Percentiles rank a stretch among this genome's conserved stretches.
Conservation (phyloP, 1,140 invertebrate genomes). For the Formica exsecta region DNA sequence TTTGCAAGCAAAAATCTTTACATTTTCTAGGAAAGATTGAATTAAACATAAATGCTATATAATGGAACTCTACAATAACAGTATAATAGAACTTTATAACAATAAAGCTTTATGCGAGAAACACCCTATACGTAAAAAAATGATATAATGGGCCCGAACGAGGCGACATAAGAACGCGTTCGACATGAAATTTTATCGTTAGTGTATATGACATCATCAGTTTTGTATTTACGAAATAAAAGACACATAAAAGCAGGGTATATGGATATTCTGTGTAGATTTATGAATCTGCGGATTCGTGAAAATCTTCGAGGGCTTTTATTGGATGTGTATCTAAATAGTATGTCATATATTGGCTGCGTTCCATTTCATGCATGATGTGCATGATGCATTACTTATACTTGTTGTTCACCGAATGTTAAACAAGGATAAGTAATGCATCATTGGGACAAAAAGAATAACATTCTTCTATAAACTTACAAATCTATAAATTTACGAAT, state of each 20-base stretch:
- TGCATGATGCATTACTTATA: too few relatives aligned
- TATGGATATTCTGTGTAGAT: conserved; percentile 11
- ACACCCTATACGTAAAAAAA: conserved; percentile 42
- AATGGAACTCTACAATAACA: neutral
- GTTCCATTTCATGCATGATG: too few relatives aligned
- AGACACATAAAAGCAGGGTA: conserved; percentile 34
- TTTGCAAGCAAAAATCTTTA: neutral
- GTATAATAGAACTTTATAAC: neutral
- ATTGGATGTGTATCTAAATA: conserved; percentile 36
- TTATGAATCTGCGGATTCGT: conserved; percentile 15
- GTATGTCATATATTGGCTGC: neutral
- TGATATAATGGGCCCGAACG: conserved; percentile 55
- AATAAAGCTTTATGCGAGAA: conserved; percentile 24
- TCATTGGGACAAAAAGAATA: too few relatives aligned
- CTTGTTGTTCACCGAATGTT: too few relatives aligned
- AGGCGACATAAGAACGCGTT: conserved; percentile 36
- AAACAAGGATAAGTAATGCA: too few relatives aligned
- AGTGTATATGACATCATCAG: conserved; percentile 18
- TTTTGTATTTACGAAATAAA: conserved; percentile 34
- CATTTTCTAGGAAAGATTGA: neutral
- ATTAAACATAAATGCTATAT: neutral
- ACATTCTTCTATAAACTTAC: conserved; percentile 21
- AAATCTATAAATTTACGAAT: conserved; percentile 18
- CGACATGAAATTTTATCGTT: conserved; percentile 9
- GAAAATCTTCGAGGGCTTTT: conserved; percentile 16